These are phyloP conservation scores for Aphidius colemani DNA, from an alignment of 2,888 invertebrate species.

Conservation along the genomic window DNA sequence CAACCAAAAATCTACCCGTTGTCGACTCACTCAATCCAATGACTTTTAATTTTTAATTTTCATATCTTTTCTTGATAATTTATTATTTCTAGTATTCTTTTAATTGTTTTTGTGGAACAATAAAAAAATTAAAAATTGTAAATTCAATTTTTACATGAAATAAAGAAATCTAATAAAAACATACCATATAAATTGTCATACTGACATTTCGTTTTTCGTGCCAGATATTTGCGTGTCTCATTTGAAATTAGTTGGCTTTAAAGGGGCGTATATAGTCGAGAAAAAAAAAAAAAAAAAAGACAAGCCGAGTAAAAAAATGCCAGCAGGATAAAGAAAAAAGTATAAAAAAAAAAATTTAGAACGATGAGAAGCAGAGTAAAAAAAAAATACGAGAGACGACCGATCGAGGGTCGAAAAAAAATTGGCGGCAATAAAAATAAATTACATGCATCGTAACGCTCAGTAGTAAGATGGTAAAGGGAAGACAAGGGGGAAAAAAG, in stretches of 20 bases:
- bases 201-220: background rate
- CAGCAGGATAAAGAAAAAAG: background rate
- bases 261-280: background rate
- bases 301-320: too few species aligned
- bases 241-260: slow-evolving; percentile 54
- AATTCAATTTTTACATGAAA: background rate
- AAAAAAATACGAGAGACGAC: slow-evolving; percentile 27
- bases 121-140: too few species aligned
- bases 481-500: slow-evolving; percentile 10
- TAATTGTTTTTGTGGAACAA: too few species aligned
- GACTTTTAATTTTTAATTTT: slow-evolving; percentile 15
- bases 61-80: background rate
- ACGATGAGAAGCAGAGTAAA: slow-evolving; percentile 10
- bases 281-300: too few species aligned
- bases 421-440: slow-evolving; percentile 61
- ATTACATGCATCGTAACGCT: slow-evolving; percentile 61
- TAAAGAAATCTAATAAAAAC: background rate
- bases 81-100: too few species aligned
- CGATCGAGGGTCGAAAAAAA: slow-evolving; percentile 59
- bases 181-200: background rate
- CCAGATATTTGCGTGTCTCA: slow-evolving; percentile 32
- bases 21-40: slow-evolving; percentile 26
- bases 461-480: slow-evolving; percentile 42
- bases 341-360: slow-evolving; percentile 3
- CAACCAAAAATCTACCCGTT: slow-evolving; percentile 32